Conservation (phyloP, 1,140 invertebrate species). For the Aphelenchoides fujianensis region DNA sequence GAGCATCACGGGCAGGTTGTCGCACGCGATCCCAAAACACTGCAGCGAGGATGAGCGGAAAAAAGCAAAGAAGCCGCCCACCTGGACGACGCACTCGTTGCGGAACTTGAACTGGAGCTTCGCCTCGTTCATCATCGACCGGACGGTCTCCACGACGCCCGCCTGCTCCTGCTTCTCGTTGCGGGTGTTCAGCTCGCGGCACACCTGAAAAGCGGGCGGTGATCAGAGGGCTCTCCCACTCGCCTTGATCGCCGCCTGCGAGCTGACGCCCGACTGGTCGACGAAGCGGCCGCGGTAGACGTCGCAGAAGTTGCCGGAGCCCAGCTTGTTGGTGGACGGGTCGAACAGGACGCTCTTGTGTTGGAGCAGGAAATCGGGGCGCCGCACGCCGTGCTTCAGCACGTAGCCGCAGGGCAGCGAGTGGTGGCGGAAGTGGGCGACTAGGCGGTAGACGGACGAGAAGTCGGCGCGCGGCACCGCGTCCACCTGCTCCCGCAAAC, state of each 20-base stretch:
- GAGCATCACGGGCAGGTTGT: constrained; percentile 33
- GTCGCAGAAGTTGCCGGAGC: constrained; percentile 33
- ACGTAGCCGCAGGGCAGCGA: background rate
- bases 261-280: background rate
- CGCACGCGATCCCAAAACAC: constrained; percentile 39
- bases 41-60: constrained; percentile 14
- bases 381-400: constrained; percentile 12
- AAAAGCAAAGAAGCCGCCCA: background rate
- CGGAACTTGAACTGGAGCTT: constrained; percentile 31
- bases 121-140: constrained; percentile 28
- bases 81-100: no score
- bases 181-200: background rate
- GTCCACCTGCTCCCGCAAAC: constrained; percentile 9
- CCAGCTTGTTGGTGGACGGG: constrained; percentile 22
- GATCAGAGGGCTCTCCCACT: no score
- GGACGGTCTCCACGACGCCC: constrained; percentile 15
- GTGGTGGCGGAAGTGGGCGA: background rate
- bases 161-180: background rate
- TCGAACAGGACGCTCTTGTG: constrained; percentile 22
- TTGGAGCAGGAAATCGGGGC: constrained; percentile 22
- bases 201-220: no score
- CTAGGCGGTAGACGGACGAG: background rate
- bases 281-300: constrained; percentile 25
- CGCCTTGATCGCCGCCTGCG: constrained; percentile 22
- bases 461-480: background rate